Evolutionary conservation across 2,888 invertebrate genomes (phyloP).

Genomic region (Hedya salicella): DNA sequence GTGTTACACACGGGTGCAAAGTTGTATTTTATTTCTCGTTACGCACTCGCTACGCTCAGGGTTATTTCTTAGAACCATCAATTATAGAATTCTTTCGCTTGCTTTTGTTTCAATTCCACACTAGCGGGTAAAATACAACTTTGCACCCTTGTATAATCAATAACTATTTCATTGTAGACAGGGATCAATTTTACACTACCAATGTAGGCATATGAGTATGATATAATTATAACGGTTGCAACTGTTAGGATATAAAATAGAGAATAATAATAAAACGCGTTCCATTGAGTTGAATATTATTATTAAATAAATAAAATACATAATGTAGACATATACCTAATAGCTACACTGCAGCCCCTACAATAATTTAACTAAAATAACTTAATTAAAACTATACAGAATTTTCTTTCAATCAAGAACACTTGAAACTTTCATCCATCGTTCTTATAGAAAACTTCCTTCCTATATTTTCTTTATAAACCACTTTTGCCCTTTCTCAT

Average conservation of each 20-base stretch:
- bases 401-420: not conserved
- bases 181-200: no score
- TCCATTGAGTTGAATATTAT: not conserved
- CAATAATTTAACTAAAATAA: slow-evolving; percentile 38
- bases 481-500: not conserved
- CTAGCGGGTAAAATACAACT: no score
- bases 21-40: no score
- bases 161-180: no score
- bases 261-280: slow-evolving; percentile 2
- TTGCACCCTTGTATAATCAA: no score
- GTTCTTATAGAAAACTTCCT: not conserved
- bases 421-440: slow-evolving; percentile 9
- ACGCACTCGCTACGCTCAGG: no score
- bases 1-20: no score
- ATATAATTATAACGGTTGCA: no score
- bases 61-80: no score
- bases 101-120: no score
- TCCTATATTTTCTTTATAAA: not conserved
- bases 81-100: no score
- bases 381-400: slow-evolving; percentile 28
- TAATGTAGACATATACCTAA: slow-evolving; percentile 26
- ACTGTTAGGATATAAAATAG: not conserved
- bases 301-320: slow-evolving; percentile 38
- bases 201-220: no score
- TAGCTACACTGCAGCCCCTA: slow-evolving; percentile 22